Percentiles rank a stretch among this genome's conserved stretches.
phyloP scores from a whole-genome alignment of 1,140 invertebrate genomes.

The Procambarus virginalis region DNA sequence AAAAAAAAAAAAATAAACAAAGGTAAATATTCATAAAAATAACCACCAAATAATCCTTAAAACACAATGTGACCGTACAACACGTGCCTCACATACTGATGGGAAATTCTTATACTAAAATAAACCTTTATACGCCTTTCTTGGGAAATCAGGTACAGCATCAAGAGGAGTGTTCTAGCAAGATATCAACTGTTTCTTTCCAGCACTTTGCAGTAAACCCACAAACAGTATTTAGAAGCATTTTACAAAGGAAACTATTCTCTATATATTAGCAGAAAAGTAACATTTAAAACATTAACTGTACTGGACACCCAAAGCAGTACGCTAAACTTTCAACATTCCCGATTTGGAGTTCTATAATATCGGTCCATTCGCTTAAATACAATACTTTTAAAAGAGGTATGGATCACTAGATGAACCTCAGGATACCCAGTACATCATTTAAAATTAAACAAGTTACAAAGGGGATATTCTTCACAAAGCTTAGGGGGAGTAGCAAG shows the following conservation, averaged over 20 bases:
- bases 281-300: slow-evolving; percentile 7
- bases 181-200: slow-evolving; percentile 6
- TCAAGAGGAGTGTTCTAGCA: slow-evolving; percentile 6
- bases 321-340: background rate
- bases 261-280: slow-evolving; percentile 12
- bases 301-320: slow-evolving; percentile 2
- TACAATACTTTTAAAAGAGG: background rate
- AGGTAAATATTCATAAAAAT: slow-evolving; percentile 15
- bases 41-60: slow-evolving; percentile 17
- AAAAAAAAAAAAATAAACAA: background rate
- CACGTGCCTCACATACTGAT: slow-evolving; percentile 31
- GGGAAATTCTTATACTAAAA: slow-evolving; percentile 64
- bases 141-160: slow-evolving; percentile 61
- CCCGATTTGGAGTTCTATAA: background rate
- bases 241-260: background rate
- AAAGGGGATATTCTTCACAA: background rate
- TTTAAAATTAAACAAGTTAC: background rate
- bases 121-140: slow-evolving; percentile 55
- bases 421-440: slow-evolving; percentile 10
- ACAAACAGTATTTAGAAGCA: slow-evolving; percentile 5
- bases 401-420: background rate
- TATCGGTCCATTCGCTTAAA: background rate
- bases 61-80: slow-evolving; percentile 36
- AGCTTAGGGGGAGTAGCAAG: background rate
- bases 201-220: slow-evolving; percentile 39